Percentiles rank a stretch among this genome's conserved stretches.
These are phyloP conservation scores for Diprion similis DNA, from an alignment of 1,140 invertebrate species.

Conservation along the genomic window DNA sequence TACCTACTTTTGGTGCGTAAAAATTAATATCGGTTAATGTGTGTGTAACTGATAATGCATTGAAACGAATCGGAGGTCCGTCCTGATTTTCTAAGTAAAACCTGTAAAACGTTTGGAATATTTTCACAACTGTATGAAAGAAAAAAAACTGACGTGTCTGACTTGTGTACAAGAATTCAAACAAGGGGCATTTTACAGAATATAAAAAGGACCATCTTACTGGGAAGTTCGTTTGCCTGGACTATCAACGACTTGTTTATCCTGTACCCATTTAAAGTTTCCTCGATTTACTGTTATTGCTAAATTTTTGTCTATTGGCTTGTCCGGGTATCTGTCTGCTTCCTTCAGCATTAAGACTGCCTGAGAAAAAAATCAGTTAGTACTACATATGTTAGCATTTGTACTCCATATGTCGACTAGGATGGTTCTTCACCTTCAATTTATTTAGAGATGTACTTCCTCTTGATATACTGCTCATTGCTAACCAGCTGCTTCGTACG, in stretches of 20 bases:
- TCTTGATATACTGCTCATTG: conserved; percentile 37
- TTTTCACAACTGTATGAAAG: not conserved
- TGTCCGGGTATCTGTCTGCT: conserved; percentile 34
- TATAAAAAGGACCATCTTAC: conserved; percentile 17
- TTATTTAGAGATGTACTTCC: conserved; percentile 38
- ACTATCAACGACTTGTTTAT: conserved; percentile 21
- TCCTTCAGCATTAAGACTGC: conserved; percentile 34
- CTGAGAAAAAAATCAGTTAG: conserved; percentile 23
- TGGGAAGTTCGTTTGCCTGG: conserved; percentile 25
- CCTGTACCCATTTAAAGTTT: conserved; percentile 35
- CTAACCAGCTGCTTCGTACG: conserved; percentile 37
- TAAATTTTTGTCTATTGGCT: conserved; percentile 38
- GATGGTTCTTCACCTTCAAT: conserved; percentile 32
- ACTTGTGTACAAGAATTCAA: not conserved
- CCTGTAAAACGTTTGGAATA: conserved; percentile 8
- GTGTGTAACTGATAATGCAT: conserved; percentile 10
- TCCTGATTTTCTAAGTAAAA: conserved; percentile 24
- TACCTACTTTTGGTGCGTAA: conserved; percentile 34
- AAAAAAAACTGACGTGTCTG: not conserved
- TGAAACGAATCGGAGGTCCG: conserved; percentile 7
- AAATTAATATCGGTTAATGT: conserved; percentile 35
- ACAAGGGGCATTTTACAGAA: not conserved
- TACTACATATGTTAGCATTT: not conserved
- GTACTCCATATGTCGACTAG: not conserved
- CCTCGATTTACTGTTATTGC: conserved; percentile 37